phyloP scores from a whole-genome alignment of 2,888 invertebrate species.

The Leptura quadrifasciata region DNA sequence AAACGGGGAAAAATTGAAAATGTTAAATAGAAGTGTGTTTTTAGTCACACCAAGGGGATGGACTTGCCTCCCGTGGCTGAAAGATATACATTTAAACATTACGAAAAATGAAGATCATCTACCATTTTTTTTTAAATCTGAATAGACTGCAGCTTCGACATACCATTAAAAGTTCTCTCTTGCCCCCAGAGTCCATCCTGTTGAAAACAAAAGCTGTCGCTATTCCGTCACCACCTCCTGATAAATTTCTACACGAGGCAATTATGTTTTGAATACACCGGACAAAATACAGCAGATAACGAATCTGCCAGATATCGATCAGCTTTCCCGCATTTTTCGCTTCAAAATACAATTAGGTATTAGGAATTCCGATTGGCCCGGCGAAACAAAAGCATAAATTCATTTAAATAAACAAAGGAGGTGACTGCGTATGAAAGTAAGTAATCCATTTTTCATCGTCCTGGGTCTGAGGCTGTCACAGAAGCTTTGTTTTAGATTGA shows the following conservation, averaged over 20 bases:
- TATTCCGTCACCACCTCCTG: not conserved
- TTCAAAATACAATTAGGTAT: conserved; percentile 13
- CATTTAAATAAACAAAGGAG: conserved; percentile 46
- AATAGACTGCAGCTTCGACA: too few relatives aligned
- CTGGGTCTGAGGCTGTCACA: conserved; percentile 49
- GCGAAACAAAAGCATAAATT: conserved; percentile 44
- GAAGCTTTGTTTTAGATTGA: conserved; percentile 55
- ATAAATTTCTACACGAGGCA: not conserved
- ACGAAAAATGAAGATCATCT: too few relatives aligned
- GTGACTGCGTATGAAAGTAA: conserved; percentile 47
- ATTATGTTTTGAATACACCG: conserved; percentile 7
- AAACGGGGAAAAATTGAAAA: too few relatives aligned
- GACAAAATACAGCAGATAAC: not conserved
- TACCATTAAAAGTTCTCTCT: too few relatives aligned
- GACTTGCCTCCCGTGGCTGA: too few relatives aligned
- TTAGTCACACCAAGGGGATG: too few relatives aligned
- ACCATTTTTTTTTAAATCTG: too few relatives aligned
- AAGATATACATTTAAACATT: too few relatives aligned
- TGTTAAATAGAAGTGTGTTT: too few relatives aligned
- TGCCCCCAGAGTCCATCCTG: not conserved
- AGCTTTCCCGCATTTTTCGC: not conserved
- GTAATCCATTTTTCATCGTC: conserved; percentile 57
- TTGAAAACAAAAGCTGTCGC: not conserved
- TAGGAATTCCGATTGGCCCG: conserved; percentile 27
- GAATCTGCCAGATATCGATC: not conserved